Evolutionary conservation across 2,797 vertebrate genomes (phyloP), one percentile per base, ranked within the genome.

Genomic region (Chaetophractus vellerosus): DNA sequence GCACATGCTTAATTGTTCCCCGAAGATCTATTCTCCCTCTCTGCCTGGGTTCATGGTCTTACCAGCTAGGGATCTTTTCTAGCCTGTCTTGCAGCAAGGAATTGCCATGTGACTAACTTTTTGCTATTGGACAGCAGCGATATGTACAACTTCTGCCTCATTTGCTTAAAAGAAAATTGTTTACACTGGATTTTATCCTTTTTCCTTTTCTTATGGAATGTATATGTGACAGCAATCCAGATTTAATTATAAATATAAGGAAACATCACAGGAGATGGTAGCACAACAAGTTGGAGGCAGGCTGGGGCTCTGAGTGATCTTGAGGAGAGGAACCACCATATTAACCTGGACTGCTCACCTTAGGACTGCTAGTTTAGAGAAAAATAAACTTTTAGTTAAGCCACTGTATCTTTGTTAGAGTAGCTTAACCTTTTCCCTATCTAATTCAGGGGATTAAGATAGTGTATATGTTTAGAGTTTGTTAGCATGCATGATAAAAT

Each of bases 41-140:
- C 33, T 78, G 61, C 28, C 10, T 78, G 28, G 21, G 79, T 76
- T 55, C 16, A 55, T 55, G 52, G 52, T 55, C 52, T 55, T 55
- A 85, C 52, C 78, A 68, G n/a, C 52, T 80, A 24, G 57, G 93
- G 31, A 81, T 33, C 69, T 64, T 93, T 50, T 38, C 74, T n/a
- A 78, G 9, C 59, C 74, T 85, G 31, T 85, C 61, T 76, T 41
- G 1, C 23, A 72, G 84, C 23, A 84, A n/a, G 9, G 6, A 88
- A 50, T 80, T 80, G 36, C 45, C 41, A 41, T 33, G 26, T 80
- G 45, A 59, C 59, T 79, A 48, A 88, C 8, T 88, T 57, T 59
- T 88, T 75, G 31, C 8, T 88, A 23, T 89, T 85, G 63, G 48
- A 81, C 12, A 57, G 19, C 61, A 38, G 68, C 33, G 24, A 33